Evolutionary conservation across 2,888 invertebrate genomes (phyloP), one percentile per base, ranked within the genome.

Genomic region (Glyphotaelius pellucidus): DNA sequence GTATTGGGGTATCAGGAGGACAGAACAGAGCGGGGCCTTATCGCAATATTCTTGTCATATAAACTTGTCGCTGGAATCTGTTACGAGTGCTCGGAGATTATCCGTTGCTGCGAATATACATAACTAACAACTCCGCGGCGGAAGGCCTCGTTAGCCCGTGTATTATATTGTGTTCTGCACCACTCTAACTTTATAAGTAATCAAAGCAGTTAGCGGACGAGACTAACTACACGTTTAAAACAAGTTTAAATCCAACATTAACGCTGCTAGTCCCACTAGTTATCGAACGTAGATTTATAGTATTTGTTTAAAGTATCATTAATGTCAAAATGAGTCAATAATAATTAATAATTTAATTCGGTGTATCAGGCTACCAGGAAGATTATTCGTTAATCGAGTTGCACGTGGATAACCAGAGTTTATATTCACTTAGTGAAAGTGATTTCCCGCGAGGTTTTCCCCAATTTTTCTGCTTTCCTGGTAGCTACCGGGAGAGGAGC

Each of bases 41-140:
- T 93, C 93, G 85, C 83, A 47, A 67, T 91, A 91, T 93, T 92
- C 93, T 90, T 92, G 93, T 92, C 93, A 91, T 92, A 93, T 93
- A 93, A 93, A 93, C 92, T 93, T 92, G 93, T 92, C 92, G 91
- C 47, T 90, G 93, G 93, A 92, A 93, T 93, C 93, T 92, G 92
- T 91, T 90, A 92, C 79, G 90, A 91, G 93, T 92, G 79, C 80
- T 91, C 85, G 81, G 90, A 93, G 92, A 92, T 90, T 91, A 92
- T 91, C 91, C 92, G 90, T 25, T 91, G 47, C 90, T 89, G 91
- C 52, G 80, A 88, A 80, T 81, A 88, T 52, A 52, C 52, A 67
- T 89, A 91, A 91, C 89, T 89, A 79, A 87, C 91, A 81, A 86
- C 86, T 86, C 47, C 86, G 86, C 86, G 30, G 42, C 86, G 86